Evolutionary conservation across 2,797 vertebrate genomes (phyloP), one percentile per base, ranked within the genome.

Genomic region (Morelia viridis): DNA sequence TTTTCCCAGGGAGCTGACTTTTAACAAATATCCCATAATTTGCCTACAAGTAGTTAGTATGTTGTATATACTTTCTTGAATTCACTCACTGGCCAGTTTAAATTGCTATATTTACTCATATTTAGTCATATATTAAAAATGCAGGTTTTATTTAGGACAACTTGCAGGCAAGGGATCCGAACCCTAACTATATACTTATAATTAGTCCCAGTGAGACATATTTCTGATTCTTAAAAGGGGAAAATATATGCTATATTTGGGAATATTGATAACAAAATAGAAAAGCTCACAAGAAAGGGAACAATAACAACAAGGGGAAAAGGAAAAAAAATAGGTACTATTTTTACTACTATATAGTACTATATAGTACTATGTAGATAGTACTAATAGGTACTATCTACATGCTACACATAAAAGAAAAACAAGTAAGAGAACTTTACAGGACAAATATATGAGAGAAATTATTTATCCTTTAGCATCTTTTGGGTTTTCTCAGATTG

Each of bases 141-240:
- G 9, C 46, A 53, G 26, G 60, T 31, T 71, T 76, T 68, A 11
- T 53, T 57, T n/a, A 62, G 80, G 58, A 35, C 28, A 60, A 89
- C 35, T 68, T 86, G 28, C 57, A 35, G 9, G 31, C 53, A 87
- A 80, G 6, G 12, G 2, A 12, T n/a, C 62, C 35, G 46, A 87
- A 22, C n/a, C 24, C 46, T 64, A 90, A 90, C 87, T 83, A 62
- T 80, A 90, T 90, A 90, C 58, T 80, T 85, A 92, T 92, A 90
- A 92, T 92, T 90, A 92, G 58, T 90, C 89, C 89, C 92, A 92
- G 41, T 80, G 92, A 92, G 90, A 92, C 83, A 90, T 68, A 90
- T 46, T 31, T 60, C 90, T 90, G 50, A 60, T 83, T 90, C 92
- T 90, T 80, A 87, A 92, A 92, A 46, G 89, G 2, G 19, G 26